phyloP scores from a whole-genome alignment of 1,140 invertebrate species.

The Calephelis virginiensis region DNA sequence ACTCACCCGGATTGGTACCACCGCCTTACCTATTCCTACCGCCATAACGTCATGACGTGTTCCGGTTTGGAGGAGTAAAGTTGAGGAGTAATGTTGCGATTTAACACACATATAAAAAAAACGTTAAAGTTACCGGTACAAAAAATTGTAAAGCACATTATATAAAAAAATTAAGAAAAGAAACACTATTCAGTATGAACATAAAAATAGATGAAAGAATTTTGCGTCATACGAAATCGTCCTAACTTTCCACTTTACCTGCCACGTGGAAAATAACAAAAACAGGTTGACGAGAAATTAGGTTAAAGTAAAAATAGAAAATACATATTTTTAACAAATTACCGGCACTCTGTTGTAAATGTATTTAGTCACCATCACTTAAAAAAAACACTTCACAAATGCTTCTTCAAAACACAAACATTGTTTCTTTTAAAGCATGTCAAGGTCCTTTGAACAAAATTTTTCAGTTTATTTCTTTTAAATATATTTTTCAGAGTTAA shows the following conservation, averaged over 20 bases:
- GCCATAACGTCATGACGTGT: too few species aligned
- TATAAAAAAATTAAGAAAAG: too few species aligned
- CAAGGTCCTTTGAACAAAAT: slow-evolving; percentile 18
- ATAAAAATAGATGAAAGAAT: slow-evolving; percentile 9
- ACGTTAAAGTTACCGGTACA: too few species aligned
- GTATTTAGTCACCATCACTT: slow-evolving; percentile 51
- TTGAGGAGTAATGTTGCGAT: too few species aligned
- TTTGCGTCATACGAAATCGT: slow-evolving; percentile 4
- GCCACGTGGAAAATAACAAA: slow-evolving; percentile 30
- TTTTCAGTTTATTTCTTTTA: not conserved
- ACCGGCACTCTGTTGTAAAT: slow-evolving; percentile 31
- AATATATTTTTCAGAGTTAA: not conserved
- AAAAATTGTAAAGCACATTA: too few species aligned
- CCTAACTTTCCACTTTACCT: slow-evolving; percentile 20
- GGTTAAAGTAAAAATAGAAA: slow-evolving; percentile 28
- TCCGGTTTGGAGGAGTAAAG: too few species aligned
- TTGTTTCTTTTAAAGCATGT: slow-evolving; percentile 2
- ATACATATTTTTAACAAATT: slow-evolving; percentile 6
- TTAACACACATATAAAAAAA: too few species aligned
- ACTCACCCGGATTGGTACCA: too few species aligned
- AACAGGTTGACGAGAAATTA: slow-evolving; percentile 35
- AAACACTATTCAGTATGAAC: not conserved
- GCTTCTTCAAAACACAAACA: slow-evolving; percentile 1
- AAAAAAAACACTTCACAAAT: slow-evolving; percentile 34
- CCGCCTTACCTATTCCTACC: too few species aligned